A percentile compares a stretch with the other conserved stretches of the same genome.
Conservation (phyloP, 2,113 vertebrate species). For the Colinus virginianus region DNA sequence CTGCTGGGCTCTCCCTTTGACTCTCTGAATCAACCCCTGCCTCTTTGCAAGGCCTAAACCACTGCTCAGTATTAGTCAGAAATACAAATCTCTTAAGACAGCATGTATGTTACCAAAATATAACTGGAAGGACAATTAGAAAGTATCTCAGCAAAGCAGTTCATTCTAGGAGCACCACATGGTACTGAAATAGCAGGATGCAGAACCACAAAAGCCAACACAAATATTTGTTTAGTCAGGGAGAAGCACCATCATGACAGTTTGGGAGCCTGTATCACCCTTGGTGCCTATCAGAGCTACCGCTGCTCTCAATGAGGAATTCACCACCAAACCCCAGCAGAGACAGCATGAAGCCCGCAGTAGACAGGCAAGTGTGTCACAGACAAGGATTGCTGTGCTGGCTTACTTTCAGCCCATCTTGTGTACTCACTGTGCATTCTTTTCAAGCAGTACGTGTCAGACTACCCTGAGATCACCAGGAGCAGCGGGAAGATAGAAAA, state of each 20-base stretch:
- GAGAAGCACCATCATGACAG: background rate
- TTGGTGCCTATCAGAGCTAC: background rate
- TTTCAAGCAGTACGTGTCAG: background rate
- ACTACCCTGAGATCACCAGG: background rate
- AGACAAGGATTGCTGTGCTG: background rate
- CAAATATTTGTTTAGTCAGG: background rate
- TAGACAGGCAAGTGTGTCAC: accelerated
- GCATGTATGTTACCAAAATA: background rate
- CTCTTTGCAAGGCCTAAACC: background rate
- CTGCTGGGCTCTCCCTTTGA: background rate
- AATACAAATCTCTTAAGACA: background rate
- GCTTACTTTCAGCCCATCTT: background rate
- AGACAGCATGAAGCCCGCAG: background rate
- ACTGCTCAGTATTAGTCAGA: background rate
- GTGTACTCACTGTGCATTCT: background rate
- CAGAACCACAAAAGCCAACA: slow-evolving; percentile 21
- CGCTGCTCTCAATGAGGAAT: background rate
- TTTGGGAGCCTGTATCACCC: background rate
- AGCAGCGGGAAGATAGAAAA: background rate
- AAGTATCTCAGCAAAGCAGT: background rate
- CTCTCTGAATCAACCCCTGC: background rate
- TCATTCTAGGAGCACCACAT: background rate
- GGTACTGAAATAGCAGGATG: slow-evolving; percentile 17
- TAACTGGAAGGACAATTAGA: background rate
- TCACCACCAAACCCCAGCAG: background rate